A percentile compares a stretch with the other conserved stretches of the same genome.
phyloP scores from a whole-genome alignment of 2,797 vertebrate genomes.

The Picus viridis region DNA sequence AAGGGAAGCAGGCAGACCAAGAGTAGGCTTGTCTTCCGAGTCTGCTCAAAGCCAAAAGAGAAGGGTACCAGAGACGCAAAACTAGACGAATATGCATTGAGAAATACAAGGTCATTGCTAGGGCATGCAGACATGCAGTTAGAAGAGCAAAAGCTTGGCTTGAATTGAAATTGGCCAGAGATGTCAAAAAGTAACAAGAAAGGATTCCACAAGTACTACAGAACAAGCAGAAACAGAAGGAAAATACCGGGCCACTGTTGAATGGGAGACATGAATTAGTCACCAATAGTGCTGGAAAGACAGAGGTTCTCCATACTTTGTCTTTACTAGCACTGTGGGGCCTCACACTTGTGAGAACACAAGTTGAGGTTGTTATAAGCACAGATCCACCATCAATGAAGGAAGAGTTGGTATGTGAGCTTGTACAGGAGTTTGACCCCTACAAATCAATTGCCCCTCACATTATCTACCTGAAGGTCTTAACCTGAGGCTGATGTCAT shows the following conservation, averaged over 20 bases:
- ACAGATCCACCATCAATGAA: no score
- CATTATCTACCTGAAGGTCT: not conserved
- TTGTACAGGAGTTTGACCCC: not conserved
- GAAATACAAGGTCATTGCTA: no score
- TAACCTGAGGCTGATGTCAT: not conserved
- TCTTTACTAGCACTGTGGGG: not conserved
- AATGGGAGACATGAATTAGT: not conserved
- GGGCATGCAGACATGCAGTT: not conserved
- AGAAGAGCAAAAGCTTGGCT: not conserved
- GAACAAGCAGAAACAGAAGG: not conserved
- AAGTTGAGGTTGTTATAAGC: not conserved
- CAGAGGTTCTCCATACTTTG: not conserved
- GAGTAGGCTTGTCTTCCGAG: no score
- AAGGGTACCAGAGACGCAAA: no score
- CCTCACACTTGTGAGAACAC: not conserved
- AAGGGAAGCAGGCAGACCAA: no score
- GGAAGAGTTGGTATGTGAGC: not conserved
- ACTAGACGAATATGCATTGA: no score
- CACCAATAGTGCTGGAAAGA: not conserved
- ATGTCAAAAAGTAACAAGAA: not conserved
- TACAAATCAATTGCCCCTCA: not conserved
- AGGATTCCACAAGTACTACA: not conserved
- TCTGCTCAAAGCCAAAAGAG: no score
- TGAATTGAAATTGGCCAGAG: not conserved
- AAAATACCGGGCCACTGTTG: not conserved